Base-by-base conservation (phyloP, 2,797 vertebrate genomes). In the Amblyopsis hoosieri region DNA sequence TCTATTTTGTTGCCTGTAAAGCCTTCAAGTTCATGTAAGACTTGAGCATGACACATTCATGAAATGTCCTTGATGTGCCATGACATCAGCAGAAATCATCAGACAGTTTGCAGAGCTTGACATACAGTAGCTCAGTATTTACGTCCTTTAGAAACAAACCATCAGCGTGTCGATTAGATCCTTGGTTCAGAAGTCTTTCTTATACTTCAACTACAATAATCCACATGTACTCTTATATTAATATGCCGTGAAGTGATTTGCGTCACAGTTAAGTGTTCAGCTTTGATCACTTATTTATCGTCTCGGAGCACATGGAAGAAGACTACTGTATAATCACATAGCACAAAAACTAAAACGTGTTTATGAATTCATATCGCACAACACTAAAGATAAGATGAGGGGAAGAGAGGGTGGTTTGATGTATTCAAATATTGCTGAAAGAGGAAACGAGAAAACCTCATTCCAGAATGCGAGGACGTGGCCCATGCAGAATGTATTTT, bases 261-360 rank as follows among this genome's bases (percentile, higher is more conserved):
- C 45, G 49, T 69, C 58, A 72, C 54, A 10, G 64, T 71, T 57
- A 55, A 45, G 45, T 67, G 23, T 69, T 73, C 57, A 54, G 45
- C 55, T 79, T 77, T 86, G 67, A 83, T 86, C 60, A 78, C 81
- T 82, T 79, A 79, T 87, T 80, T 33, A 82, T 72, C 57, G 3
- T 0, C 31, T 66, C 62, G 59, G 62, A 62, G 56, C 37, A 57
- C 55, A 63, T 76, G 46, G 9, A 48, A 13, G 17, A 12, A 31
- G 1, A 3, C 4, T 12, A 17, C 51, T 23, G 17, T 10, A 54
- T 31, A 23, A 31, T 12, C 17, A 29, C 52, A 12, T 19, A 19
- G 19, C 19, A 23, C 19, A 23, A 23, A 23, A 23, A 23, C 19
- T 23, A 23, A 23, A 23, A 17, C 1, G 19, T 29, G 10, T 6